phyloP scores from a whole-genome alignment of 1,140 invertebrate genomes.

The Nymphalis io region DNA sequence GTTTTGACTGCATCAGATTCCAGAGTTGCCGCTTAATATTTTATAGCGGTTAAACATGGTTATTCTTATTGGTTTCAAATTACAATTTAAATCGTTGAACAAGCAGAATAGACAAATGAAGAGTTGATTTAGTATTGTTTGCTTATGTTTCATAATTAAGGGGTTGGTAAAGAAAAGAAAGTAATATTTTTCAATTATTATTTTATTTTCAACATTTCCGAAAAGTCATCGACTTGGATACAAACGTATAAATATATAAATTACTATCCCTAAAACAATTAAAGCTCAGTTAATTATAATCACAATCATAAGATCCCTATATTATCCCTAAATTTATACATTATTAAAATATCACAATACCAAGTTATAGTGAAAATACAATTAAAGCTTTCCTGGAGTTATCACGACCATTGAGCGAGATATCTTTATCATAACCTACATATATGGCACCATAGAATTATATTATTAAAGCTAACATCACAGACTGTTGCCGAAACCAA shows the following conservation, averaged over 20 bases:
- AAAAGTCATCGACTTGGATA: conserved; percentile 29
- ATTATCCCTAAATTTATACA: conserved; percentile 62
- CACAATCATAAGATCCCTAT: conserved; percentile 60
- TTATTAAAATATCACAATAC: conserved; percentile 73
- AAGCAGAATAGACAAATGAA: not conserved
- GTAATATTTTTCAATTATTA: conserved; percentile 47
- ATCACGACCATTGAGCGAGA: conserved; percentile 62
- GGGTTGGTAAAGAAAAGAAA: conserved; percentile 53
- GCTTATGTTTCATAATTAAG: conserved; percentile 26
- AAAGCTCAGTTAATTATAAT: conserved; percentile 69
- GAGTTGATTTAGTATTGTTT: conserved; percentile 20
- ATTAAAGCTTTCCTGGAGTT: conserved; percentile 76
- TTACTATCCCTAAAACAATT: conserved; percentile 68
- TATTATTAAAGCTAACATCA: conserved; percentile 79
- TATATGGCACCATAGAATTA: conserved; percentile 73
- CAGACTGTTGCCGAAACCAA: conserved; percentile 77
- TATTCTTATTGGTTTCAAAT: conserved; percentile 37
- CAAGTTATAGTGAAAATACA: conserved; percentile 48
- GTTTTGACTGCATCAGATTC: conserved; percentile 56
- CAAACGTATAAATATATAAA: conserved; percentile 49
- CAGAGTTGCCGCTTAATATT: conserved; percentile 36
- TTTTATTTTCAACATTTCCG: conserved; percentile 56
- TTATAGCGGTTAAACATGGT: conserved; percentile 35
- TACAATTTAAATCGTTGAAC: conserved; percentile 25
- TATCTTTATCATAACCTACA: conserved; percentile 55